Percentiles rank a stretch among this genome's conserved stretches.
These are phyloP conservation scores for Acrobasis consociella DNA, from an alignment of 2,888 invertebrate species.

Conservation along the genomic window DNA sequence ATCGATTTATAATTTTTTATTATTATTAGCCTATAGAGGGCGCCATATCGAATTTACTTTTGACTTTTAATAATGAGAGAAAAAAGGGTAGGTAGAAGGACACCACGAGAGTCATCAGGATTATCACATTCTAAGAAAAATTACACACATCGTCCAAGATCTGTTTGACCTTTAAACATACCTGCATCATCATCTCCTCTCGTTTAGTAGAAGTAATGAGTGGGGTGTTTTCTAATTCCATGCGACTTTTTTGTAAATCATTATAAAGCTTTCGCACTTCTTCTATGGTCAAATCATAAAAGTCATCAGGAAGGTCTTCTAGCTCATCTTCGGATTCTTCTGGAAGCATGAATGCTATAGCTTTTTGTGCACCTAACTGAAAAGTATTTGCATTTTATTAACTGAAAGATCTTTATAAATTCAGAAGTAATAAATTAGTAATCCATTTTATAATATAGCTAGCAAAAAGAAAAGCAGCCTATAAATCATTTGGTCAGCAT, in stretches of 20 bases:
- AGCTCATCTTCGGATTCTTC: slow-evolving; percentile 78
- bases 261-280: slow-evolving; percentile 90
- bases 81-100: background rate
- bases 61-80: no score
- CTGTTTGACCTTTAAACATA: slow-evolving; percentile 31
- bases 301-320: slow-evolving; percentile 92
- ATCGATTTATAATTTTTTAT: no score
- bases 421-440: no score
- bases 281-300: slow-evolving; percentile 92
- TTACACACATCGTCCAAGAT: background rate
- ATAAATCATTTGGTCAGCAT: no score
- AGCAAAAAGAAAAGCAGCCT: no score
- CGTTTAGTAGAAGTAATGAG: slow-evolving; percentile 83
- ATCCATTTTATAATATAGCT: no score
- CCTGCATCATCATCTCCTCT: slow-evolving; percentile 55
- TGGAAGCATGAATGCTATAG: slow-evolving; percentile 87
- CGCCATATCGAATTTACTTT: no score
- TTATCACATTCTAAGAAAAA: no score
- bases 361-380: slow-evolving; percentile 89
- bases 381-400: slow-evolving; percentile 40
- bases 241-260: slow-evolving; percentile 86
- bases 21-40: no score
- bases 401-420: no score
- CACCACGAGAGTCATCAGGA: no score
- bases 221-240: slow-evolving; percentile 87